Base-by-base conservation (phyloP, 2,797 vertebrate genomes). In the Luscinia megarhynchos region DNA sequence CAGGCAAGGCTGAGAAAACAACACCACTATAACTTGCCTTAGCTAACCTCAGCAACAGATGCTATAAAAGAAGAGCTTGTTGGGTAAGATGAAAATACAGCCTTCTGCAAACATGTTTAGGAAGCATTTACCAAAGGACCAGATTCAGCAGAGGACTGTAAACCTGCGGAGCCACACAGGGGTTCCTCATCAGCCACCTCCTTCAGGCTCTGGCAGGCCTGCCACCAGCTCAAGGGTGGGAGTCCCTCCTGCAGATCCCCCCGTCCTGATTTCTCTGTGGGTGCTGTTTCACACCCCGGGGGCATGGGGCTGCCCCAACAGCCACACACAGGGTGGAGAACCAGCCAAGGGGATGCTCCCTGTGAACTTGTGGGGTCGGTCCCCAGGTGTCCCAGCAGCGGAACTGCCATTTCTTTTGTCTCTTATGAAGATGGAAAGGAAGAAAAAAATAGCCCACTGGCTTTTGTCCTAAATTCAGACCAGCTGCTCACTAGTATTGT, bases 401-500 rank as follows among this genome's bases (percentile, higher is more conserved):
- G 55, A 91, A 84, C 79, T 62, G 79, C 68, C 45, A 64, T 34
- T 83, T 75, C 87, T 92, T 95, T 97, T 90, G 63, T 88, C 41
- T 90, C 61, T 63, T 73, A 53, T 14, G 78, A 88, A 89, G 83
- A 87, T 50, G n/a, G 66, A 94, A 91, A 87, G 7, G 53, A 59
- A 4, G 8, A 18, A 62, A 87, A 87, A 86, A 80, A 32, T 15
- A 92, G 13, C 43, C n/a, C 62, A 57, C 78, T 69, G 50, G 79
- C 87, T 96, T 96, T 95, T 95, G 93, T 93, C 85, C 81, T 95
- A 93, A 95, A 96, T 92, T 92, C 93, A 94, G 94, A 95, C 93
- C 90, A 96, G 94, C 92, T 96, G 94, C 89, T 87, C 73, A 29
- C 67, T 53, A 30, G 76, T 40, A 86, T 45, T 96, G 91, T 62